Conservation (phyloP, 2,797 vertebrate species). For the Phataginus tetradactyla region DNA sequence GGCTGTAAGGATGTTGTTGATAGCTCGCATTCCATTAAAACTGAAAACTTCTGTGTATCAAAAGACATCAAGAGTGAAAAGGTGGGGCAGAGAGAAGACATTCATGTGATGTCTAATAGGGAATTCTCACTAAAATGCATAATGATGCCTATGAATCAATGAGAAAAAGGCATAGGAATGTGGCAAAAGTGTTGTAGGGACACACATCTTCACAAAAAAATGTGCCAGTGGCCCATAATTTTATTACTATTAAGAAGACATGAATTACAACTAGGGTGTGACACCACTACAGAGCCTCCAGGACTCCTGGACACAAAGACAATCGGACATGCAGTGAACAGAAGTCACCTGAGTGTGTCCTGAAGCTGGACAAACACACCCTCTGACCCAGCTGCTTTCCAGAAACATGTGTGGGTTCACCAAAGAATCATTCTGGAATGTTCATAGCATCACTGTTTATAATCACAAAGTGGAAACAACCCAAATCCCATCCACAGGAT, state of each 20-base stretch:
- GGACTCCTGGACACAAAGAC: accelerated
- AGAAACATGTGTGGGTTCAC: background rate
- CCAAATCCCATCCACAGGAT: background rate
- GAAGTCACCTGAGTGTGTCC: too few species aligned
- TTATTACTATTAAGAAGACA: background rate
- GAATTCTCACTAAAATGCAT: background rate
- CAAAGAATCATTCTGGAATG: background rate
- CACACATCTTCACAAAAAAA: background rate
- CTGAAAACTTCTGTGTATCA: background rate
- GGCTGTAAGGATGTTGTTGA: background rate
- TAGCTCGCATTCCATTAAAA: background rate
- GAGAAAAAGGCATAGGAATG: too few species aligned
- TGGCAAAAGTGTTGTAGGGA: background rate
- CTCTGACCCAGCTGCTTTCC: background rate
- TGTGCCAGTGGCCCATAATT: accelerated
- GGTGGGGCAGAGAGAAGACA: background rate
- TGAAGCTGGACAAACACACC: too few species aligned
- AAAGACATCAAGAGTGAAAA: background rate
- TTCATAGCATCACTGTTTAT: too few species aligned
- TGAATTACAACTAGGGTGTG: background rate
- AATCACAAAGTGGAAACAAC: background rate
- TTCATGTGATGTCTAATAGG: accelerated
- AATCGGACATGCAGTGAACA: accelerated
- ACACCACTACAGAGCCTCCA: too few species aligned
- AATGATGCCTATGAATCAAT: too few species aligned